phyloP scores from a whole-genome alignment of 2,113 vertebrate species.

The Motacilla alba region DNA sequence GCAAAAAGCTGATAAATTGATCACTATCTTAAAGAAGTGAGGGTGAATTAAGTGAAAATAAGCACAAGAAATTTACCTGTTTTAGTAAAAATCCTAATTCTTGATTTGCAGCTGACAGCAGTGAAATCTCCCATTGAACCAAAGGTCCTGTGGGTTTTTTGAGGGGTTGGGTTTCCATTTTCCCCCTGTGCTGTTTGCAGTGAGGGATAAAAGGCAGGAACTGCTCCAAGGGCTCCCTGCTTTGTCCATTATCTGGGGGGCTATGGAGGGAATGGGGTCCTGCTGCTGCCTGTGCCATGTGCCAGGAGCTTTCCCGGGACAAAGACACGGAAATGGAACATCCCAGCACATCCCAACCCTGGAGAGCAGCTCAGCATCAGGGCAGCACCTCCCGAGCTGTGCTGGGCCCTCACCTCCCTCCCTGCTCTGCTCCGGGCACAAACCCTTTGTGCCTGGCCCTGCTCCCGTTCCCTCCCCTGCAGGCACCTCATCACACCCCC shows the following conservation, averaged over 20 bases:
- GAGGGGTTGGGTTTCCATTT: not conserved
- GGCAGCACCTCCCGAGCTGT: rapidly evolving
- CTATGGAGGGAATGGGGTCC: not conserved
- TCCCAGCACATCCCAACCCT: not conserved
- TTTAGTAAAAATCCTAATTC: not conserved
- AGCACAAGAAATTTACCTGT: not conserved
- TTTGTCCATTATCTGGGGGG: not conserved
- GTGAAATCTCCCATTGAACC: rapidly evolving
- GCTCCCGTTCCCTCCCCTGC: not conserved
- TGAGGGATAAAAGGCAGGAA: not conserved
- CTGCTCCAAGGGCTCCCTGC: not conserved
- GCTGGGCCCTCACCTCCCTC: not conserved
- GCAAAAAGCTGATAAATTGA: too few relatives aligned
- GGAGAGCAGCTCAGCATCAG: not conserved
- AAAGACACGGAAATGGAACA: not conserved
- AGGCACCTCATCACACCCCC: not conserved
- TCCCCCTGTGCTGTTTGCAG: rapidly evolving
- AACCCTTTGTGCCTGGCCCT: not conserved
- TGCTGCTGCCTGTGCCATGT: not conserved
- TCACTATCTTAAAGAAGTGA: too few relatives aligned
- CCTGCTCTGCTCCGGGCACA: not conserved
- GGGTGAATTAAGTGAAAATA: not conserved
- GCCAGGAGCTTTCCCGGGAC: slow-evolving; percentile 16
- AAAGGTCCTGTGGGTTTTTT: not conserved
- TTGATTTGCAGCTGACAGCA: not conserved